phyloP scores from a whole-genome alignment of 2,797 vertebrate genomes.

The Mormyrops attenuatus region DNA sequence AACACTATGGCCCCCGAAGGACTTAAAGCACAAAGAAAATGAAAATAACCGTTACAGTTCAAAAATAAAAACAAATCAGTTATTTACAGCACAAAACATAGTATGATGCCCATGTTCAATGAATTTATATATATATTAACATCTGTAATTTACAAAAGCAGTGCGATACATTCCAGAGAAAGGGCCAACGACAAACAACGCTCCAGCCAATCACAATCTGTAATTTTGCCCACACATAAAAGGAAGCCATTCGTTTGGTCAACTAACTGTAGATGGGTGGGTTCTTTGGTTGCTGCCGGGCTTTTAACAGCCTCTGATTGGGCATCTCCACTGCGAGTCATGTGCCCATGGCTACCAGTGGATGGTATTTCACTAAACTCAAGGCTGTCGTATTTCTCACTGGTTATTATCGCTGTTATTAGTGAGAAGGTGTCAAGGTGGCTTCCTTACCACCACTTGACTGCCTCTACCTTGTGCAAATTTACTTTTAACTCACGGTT shows the following conservation, averaged over 20 bases:
- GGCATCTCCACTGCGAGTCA: constrained; percentile 35
- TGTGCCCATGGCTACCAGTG: constrained; percentile 37
- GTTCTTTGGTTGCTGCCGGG: constrained; percentile 65
- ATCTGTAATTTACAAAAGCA: constrained; percentile 64
- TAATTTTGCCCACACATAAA: constrained; percentile 47
- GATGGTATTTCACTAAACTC: not conserved
- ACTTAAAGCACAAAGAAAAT: constrained; percentile 63
- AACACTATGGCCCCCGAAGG: constrained; percentile 60
- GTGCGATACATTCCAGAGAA: constrained; percentile 55
- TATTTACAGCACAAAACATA: constrained; percentile 62
- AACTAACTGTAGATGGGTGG: constrained; percentile 47
- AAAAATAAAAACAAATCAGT: constrained; percentile 57
- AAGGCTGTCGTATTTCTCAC: constrained; percentile 18
- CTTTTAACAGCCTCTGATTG: constrained; percentile 35
- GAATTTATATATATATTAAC: constrained; percentile 61
- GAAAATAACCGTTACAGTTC: constrained; percentile 56
- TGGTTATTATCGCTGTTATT: constrained; percentile 22
- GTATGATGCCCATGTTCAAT: constrained; percentile 41
- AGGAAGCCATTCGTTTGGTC: constrained; percentile 50
- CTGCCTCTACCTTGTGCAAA: constrained; percentile 11
- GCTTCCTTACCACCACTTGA: constrained; percentile 10
- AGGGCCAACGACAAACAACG: constrained; percentile 56
- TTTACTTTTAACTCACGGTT: not conserved
- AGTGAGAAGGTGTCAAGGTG: constrained; percentile 27
- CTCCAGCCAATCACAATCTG: constrained; percentile 51